Evolutionary conservation across 2,888 invertebrate species (phyloP).

Genomic region (Nymphalis urticae): DNA sequence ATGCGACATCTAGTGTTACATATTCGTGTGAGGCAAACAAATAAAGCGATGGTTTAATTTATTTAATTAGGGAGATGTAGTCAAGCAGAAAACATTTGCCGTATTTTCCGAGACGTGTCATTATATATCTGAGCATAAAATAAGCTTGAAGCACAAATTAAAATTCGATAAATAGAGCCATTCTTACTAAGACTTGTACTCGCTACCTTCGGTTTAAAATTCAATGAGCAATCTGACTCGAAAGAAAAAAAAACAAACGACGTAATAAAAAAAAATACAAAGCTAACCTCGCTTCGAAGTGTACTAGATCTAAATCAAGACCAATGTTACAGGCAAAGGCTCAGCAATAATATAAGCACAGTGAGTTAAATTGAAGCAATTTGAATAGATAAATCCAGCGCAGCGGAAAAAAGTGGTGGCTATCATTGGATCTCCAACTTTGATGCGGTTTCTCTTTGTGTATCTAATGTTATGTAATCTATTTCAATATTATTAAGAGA

Average conservation of each 20-base stretch:
- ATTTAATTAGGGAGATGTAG: too few relatives aligned
- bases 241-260: background rate
- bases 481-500: background rate
- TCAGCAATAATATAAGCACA: slow-evolving; percentile 1
- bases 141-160: too few relatives aligned
- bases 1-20: too few relatives aligned
- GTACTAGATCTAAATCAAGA: slow-evolving; percentile 2
- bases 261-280: background rate
- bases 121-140: too few relatives aligned
- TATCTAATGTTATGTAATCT: background rate
- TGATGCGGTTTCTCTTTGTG: slow-evolving; percentile 16
- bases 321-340: slow-evolving; percentile 1
- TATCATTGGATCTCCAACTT: slow-evolving; percentile 10
- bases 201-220: too few relatives aligned
- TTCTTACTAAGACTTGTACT: too few relatives aligned
- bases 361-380: slow-evolving; percentile 12
- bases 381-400: slow-evolving; percentile 5
- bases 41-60: too few relatives aligned
- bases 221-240: background rate
- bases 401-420: background rate
- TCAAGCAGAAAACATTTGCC: too few relatives aligned
- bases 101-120: too few relatives aligned
- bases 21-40: too few relatives aligned
- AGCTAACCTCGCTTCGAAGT: slow-evolving; percentile 1
- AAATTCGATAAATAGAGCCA: too few relatives aligned